Conservation (phyloP, 2,888 invertebrate genomes). For the Spicauda simplicius region DNA sequence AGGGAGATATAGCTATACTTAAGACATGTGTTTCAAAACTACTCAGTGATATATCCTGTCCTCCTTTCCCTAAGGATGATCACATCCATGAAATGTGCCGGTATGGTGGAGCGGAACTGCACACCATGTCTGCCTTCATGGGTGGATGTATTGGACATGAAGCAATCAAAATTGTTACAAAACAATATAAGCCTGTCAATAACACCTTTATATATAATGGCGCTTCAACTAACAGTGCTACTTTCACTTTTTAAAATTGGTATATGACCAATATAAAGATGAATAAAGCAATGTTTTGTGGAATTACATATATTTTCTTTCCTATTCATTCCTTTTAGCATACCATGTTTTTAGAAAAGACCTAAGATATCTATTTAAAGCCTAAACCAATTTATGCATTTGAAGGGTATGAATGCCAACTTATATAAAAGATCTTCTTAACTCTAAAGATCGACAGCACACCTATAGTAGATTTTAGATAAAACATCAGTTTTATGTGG, state of each 20-base stretch:
- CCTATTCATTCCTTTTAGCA: no score
- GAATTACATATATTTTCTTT: background rate
- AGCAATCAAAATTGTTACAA: constrained; percentile 96
- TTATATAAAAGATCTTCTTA: no score
- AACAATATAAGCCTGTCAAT: constrained; percentile 97
- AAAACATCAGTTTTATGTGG: no score
- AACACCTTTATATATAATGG: constrained; percentile 98
- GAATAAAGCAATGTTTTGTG: constrained; percentile 39
- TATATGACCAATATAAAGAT: constrained; percentile 18
- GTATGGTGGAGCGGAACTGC: constrained; percentile 97
- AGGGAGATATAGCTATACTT: constrained; percentile 94
- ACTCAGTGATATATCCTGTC: constrained; percentile 93
- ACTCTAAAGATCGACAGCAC: no score
- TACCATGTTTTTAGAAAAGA: no score
- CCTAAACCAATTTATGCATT: no score
- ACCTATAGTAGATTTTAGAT: no score
- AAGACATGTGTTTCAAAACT: constrained; percentile 91
- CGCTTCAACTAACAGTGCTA: constrained; percentile 93
- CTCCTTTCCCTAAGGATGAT: constrained; percentile 93
- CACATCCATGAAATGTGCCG: constrained; percentile 97
- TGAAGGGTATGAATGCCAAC: no score
- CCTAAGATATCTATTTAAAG: no score
- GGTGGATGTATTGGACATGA: constrained; percentile 98
- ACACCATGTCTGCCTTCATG: constrained; percentile 96
- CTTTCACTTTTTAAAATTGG: constrained; percentile 88